These are phyloP conservation scores for Scelioninae gen. 1 DNA, from an alignment of 2,888 invertebrate species.

Conservation along the genomic window DNA sequence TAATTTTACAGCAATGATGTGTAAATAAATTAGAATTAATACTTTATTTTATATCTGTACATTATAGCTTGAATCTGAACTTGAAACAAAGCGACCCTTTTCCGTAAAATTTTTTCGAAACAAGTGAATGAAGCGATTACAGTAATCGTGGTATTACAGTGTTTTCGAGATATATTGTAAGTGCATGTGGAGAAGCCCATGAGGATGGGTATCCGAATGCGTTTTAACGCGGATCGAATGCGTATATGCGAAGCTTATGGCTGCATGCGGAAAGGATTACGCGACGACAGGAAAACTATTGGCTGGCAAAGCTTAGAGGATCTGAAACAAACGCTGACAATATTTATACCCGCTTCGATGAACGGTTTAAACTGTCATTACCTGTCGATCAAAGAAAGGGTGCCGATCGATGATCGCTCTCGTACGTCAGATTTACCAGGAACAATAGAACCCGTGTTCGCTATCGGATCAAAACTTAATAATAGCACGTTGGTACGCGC, in stretches of 20 bases:
- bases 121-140: slow-evolving; percentile 66
- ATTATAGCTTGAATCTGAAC: too few relatives aligned
- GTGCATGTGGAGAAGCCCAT: slow-evolving; percentile 65
- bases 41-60: too few relatives aligned
- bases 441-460: slow-evolving; percentile 77
- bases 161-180: slow-evolving; percentile 68
- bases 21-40: too few relatives aligned
- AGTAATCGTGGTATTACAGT: slow-evolving; percentile 63
- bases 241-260: slow-evolving; percentile 79
- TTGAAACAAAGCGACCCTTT: slow-evolving; percentile 36
- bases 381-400: slow-evolving; percentile 84
- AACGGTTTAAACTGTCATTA: slow-evolving; percentile 83
- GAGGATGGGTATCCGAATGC: slow-evolving; percentile 77
- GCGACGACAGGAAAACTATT: slow-evolving; percentile 78
- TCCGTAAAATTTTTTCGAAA: slow-evolving; percentile 43
- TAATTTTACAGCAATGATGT: too few relatives aligned
- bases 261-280: slow-evolving; percentile 83
- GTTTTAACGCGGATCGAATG: slow-evolving; percentile 83
- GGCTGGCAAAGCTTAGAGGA: slow-evolving; percentile 73
- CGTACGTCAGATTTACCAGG: slow-evolving; percentile 80
- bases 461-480: slow-evolving; percentile 81
- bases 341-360: slow-evolving; percentile 71
- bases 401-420: slow-evolving; percentile 81
- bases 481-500: slow-evolving; percentile 74
- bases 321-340: slow-evolving; percentile 76